Evolutionary conservation across 2,113 vertebrate genomes (phyloP), one percentile per base, ranked within the genome.

Genomic region (Cololabis saira): DNA sequence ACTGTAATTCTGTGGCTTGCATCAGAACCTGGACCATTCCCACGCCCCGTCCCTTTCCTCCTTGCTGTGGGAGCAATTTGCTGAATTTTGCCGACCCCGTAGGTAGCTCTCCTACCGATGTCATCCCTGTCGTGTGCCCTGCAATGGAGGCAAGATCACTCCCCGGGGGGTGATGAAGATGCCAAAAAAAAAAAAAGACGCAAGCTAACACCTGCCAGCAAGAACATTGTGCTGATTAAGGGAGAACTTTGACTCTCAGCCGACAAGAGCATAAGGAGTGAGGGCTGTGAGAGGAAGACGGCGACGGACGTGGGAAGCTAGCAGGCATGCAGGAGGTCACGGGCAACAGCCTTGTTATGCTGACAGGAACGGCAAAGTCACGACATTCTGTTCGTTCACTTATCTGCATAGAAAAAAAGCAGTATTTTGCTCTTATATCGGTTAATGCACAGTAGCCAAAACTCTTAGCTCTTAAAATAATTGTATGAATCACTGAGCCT

Each of bases 191-290:
- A 87, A 56, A 70, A 91, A 90, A 15, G 9, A 45, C 15, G 78
- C 81, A 71, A 77, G 64, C 61, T 49, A 91, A 92, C 88, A 93
- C 90, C 88, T 94, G 92, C 84, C 91, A 83, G 66, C 71, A 47
- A 81, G 84, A 82, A 78, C 90, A 88, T 82, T 93, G 83, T 88
- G 93, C 89, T 86, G 63, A 92, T 87, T 90, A 89, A 84, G 86
- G 85, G 41, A 81, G 82, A 86, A 82, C 88, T 87, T 88, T 90
- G 86, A 91, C 87, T 89, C 80, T 70, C 40, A 1, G 78, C 69
- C 74, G 71, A 88, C 68, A 70, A 57, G 80, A 86, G 74, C 86
- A 85, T 81, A 85, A 75, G 86, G 83, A 86, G 69, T 69, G 72
- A 71, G 71, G 82, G 72, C 74, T 56, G 63, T 24, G 51, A 3